These are phyloP conservation scores for Urophycis tenuis DNA, from an alignment of 2,797 vertebrate genomes.

Conservation along the genomic window DNA sequence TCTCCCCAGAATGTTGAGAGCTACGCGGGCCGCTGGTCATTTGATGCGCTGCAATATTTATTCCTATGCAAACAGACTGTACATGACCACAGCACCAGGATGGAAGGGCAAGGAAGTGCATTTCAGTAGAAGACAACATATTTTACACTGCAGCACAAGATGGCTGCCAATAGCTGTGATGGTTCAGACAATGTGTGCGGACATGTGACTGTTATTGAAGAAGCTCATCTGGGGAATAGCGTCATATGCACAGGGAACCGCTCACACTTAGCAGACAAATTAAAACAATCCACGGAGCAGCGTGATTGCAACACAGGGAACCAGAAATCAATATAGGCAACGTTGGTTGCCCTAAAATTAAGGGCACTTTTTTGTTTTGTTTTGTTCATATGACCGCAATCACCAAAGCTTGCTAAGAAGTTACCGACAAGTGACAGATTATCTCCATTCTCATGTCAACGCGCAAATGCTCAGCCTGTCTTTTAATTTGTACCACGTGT, in stretches of 20 bases:
- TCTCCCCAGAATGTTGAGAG: conserved; percentile 35
- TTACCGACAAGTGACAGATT: neutral
- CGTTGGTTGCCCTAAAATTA: neutral
- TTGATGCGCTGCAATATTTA: conserved; percentile 36
- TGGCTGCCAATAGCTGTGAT: neutral
- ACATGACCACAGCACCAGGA: neutral
- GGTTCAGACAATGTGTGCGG: neutral
- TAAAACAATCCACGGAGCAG: neutral
- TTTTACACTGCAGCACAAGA: neutral
- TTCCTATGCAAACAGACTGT: conserved; percentile 54
- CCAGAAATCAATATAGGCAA: neutral
- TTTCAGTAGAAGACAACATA: neutral
- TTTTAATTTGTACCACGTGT: neutral
- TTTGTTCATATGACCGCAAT: neutral
- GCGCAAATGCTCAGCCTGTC: neutral
- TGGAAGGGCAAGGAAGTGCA: neutral
- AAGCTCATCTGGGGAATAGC: neutral
- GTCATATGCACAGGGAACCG: neutral
- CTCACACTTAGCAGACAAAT: neutral
- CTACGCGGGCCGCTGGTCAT: conserved; percentile 37
- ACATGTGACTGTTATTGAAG: neutral
- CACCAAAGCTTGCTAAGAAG: neutral
- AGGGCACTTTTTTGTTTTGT: neutral
- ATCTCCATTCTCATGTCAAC: neutral
- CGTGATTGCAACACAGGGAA: neutral